Percentiles rank a stretch among this genome's conserved stretches.
These are phyloP conservation scores for Cacatua alba DNA, from an alignment of 2,113 vertebrate genomes.

Conservation along the genomic window DNA sequence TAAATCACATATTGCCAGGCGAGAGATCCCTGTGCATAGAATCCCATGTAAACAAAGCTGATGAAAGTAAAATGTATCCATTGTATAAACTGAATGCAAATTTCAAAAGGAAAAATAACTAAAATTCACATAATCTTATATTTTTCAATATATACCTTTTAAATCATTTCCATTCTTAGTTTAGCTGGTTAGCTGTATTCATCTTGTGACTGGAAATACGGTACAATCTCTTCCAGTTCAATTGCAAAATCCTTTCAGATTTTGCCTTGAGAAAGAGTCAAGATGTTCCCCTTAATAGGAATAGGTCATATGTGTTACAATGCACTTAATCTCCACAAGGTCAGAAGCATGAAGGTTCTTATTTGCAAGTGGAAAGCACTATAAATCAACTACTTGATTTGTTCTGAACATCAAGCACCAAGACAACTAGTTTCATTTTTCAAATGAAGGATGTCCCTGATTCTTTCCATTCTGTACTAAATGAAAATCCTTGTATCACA, in stretches of 20 bases:
- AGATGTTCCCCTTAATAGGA: not conserved
- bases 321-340: not conserved
- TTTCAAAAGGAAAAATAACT: not conserved
- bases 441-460: not conserved
- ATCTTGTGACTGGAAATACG: not conserved
- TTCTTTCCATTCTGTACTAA: not conserved
- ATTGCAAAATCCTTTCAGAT: not conserved
- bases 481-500: not conserved
- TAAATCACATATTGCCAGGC: conserved; percentile 15
- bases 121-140: not conserved
- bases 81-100: not conserved
- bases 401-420: not conserved
- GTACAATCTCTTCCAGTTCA: not conserved
- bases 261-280: not conserved
- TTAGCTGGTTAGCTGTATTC: not conserved
- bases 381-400: not conserved
- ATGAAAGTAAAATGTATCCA: not conserved
- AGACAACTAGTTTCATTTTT: not conserved
- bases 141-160: not conserved
- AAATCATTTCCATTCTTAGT: not conserved
- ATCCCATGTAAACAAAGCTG: conserved; percentile 30
- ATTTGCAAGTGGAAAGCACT: not conserved
- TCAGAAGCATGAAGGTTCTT: not conserved
- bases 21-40: not conserved
- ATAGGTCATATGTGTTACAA: not conserved